These are phyloP conservation scores for Hafferia zeledoni DNA, from an alignment of 2,797 vertebrate genomes.

Conservation along the genomic window DNA sequence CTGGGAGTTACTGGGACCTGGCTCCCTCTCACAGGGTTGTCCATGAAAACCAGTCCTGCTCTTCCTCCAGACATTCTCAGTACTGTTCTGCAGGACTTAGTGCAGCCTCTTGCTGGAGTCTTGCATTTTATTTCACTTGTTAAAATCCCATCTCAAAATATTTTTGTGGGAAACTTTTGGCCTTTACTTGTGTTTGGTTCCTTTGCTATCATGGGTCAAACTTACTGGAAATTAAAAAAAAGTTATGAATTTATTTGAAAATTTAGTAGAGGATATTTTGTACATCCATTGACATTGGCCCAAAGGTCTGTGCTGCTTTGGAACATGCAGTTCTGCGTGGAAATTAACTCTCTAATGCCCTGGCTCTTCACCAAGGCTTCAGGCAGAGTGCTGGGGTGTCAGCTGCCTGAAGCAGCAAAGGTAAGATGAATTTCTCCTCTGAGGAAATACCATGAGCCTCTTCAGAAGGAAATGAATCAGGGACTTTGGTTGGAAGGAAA, in stretches of 20 bases:
- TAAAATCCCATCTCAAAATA: background rate
- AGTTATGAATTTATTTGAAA: background rate
- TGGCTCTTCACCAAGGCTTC: background rate
- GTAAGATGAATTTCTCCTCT: background rate
- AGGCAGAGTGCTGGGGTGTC: background rate
- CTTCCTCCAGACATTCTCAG: background rate
- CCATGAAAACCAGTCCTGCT: background rate
- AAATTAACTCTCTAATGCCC: background rate
- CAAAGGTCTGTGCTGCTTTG: background rate
- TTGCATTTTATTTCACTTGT: background rate
- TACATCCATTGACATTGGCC: background rate
- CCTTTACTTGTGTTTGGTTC: background rate
- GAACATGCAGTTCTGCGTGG: background rate
- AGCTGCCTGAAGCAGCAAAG: background rate
- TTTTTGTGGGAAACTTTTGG: background rate
- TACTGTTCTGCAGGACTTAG: background rate
- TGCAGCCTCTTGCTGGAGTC: background rate
- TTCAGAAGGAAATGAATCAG: background rate
- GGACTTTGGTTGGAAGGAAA: slow-evolving; percentile 3
- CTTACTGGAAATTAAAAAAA: accelerated
- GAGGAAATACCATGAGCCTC: background rate
- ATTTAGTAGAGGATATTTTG: background rate
- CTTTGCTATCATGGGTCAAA: background rate
- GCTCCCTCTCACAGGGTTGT: accelerated
- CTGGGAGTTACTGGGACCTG: background rate